Evolutionary conservation across 2,797 vertebrate genomes (phyloP).

Genomic region (Enteromius thamalakanensis): DNA sequence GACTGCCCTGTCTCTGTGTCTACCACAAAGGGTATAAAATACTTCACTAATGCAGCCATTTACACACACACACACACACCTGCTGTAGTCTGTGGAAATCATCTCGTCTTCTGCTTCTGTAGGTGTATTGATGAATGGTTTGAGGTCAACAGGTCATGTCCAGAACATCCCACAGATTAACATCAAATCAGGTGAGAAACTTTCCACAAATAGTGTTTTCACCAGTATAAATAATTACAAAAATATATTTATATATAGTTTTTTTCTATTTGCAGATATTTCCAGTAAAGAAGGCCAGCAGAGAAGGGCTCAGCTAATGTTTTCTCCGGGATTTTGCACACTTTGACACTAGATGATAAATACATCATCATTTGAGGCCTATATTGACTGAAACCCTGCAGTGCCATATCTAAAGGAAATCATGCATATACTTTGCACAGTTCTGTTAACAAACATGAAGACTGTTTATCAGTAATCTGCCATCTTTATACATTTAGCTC

Average conservation of each 20-base stretch:
- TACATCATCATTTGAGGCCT: neutral
- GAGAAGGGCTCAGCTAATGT: neutral
- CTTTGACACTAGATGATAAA: neutral
- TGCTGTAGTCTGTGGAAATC: neutral
- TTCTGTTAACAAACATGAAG: neutral
- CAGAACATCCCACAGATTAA: conserved; percentile 94
- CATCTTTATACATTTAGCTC: neutral
- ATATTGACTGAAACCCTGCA: neutral
- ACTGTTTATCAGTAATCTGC: neutral
- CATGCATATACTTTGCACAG: neutral
- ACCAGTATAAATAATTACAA: neutral
- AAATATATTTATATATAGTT: too few species aligned
- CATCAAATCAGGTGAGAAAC: conserved; percentile 1
- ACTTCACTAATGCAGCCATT: neutral
- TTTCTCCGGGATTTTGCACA: neutral
- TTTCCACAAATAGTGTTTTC: neutral
- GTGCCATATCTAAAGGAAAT: neutral
- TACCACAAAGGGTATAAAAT: conserved; percentile 94
- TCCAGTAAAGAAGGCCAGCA: neutral
- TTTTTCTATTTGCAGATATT: neutral
- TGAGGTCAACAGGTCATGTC: conserved; percentile 96
- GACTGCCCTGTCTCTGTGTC: conserved; percentile 97
- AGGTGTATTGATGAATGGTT: conserved; percentile 99
- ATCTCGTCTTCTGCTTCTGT: conserved; percentile 44
- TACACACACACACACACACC: neutral